Percentiles rank a stretch among this genome's conserved stretches.
These are phyloP conservation scores for Mechanitis mazaeus DNA, from an alignment of 2,888 invertebrate species.

Conservation along the genomic window DNA sequence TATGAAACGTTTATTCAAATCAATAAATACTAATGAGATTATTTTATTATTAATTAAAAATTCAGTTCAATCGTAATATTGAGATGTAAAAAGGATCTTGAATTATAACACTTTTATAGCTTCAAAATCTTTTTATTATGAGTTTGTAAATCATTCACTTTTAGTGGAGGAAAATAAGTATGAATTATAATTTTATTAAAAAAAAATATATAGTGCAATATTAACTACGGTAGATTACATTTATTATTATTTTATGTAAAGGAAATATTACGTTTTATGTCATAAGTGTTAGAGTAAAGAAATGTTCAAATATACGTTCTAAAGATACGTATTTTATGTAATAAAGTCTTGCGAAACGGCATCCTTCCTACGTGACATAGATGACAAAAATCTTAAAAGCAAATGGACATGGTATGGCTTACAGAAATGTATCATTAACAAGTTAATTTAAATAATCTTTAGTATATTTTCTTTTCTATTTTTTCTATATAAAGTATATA, in stretches of 20 bases:
- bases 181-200: too few species aligned
- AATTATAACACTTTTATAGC: too few species aligned
- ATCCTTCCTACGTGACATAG: conserved; percentile 38
- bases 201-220: too few species aligned
- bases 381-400: conserved; percentile 12
- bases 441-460: too few species aligned
- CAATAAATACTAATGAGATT: background rate
- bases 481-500: too few species aligned
- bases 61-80: background rate
- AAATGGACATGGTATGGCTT: conserved; percentile 35
- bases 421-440: too few species aligned
- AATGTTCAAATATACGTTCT: conserved; percentile 49
- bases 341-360: conserved; percentile 51
- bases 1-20: conserved; percentile 7
- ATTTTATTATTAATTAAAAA: background rate
- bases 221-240: background rate
- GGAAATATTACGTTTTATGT: conserved; percentile 1
- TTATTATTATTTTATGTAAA: background rate
- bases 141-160: too few species aligned
- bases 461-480: too few species aligned
- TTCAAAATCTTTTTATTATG: too few species aligned
- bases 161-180: too few species aligned
- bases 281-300: conserved; percentile 26
- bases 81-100: too few species aligned
- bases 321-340: conserved; percentile 49